Evolutionary conservation across 2,888 invertebrate species (phyloP), one percentile per base, ranked within the genome.

Genomic region (Gymnosoma rotundatum): DNA sequence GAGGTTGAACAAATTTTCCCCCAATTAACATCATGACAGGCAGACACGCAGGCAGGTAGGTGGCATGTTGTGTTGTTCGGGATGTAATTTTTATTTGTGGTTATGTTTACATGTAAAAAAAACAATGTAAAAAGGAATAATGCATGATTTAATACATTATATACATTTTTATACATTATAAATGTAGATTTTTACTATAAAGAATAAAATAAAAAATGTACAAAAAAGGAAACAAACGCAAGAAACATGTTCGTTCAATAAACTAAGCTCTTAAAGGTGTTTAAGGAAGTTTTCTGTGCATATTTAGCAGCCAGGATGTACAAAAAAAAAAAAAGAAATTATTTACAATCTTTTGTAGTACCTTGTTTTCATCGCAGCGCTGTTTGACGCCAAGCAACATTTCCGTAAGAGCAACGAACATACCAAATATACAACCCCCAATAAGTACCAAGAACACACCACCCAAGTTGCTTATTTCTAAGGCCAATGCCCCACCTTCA

Each of bases 391-490:
- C 92, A 76, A 91, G 79, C 64, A 92, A 45, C 91, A 91, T 89
- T 88, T 91, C 91, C 70, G 91, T 88, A 80, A 91, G 66, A 36
- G 90, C 89, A 8, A 92, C 90, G 52, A 92, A 88, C n/a, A 92
- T 87, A 66, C 91, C 92, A 14, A 91, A 90, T 78, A 89, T 85
- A 79, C 91, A 89, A 25, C 94, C 94, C 73, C 92, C 93, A 14
- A 94, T 92, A 52, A 95, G 91, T 48, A 95, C 94, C 63, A 94
- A 93, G 88, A 94, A 95, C n/a, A 95, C 94, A 81, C 95, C 95
- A 72, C 94, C 94, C 67, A 95, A 93, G 91, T 96, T 95, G 87
- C 94, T 93, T 88, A 96, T 92, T 80, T 94, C 94, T 83, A 95
- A 91, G 76, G 93, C 93, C 70, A 91, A 88, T 16, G 93, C 93